Evolutionary conservation across 2,888 invertebrate genomes (phyloP), one percentile per base, ranked within the genome.

Genomic region (Bibio marci): DNA sequence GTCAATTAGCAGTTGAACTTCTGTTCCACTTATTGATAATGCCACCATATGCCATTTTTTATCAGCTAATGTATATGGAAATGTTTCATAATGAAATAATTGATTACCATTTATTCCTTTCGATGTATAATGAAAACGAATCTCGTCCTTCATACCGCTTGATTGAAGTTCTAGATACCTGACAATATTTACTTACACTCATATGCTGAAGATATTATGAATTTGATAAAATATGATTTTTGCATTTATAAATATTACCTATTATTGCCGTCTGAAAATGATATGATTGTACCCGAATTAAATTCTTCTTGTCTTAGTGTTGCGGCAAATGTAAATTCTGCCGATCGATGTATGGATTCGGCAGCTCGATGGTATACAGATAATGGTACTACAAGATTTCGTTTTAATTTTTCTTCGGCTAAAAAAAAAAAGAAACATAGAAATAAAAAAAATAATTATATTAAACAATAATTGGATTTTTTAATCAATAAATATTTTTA

Each of bases 101-200:
- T 71, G 69, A 54, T 70, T 69, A 47, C 73, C 71, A 48, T 70
- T 70, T 51, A 75, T 73, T 39, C 43, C 43, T 33, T 43, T 41
- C 33, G 45, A 46, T 59, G 76, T 75, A 64, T 85, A 86, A 65
- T 83, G 82, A 58, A 86, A 69, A 49, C 86, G 75, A 56, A 86
- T 75, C 65, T 88, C 87, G 63, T 86, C 80, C 54, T 79, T 77
- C 47, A 85, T 73, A 49, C 87, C 87, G 64, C 83, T 85, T 58
- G 86, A 87, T 68, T 88, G 86, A 64, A 90, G 71, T 70, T 90
- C 87, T 69, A 88, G 70, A 69, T 82, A 85, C 70, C 87, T 82
- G 67, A 53, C 58, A 56, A 22, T 6, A 44, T 45, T 45, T 44
- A 45, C 43, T 45, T 44, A 45, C n/a, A 25, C 39, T 39, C 26